Evolutionary conservation across 2,888 invertebrate species (phyloP), one percentile per base, ranked within the genome.

Genomic region (Ellobium chinense): DNA sequence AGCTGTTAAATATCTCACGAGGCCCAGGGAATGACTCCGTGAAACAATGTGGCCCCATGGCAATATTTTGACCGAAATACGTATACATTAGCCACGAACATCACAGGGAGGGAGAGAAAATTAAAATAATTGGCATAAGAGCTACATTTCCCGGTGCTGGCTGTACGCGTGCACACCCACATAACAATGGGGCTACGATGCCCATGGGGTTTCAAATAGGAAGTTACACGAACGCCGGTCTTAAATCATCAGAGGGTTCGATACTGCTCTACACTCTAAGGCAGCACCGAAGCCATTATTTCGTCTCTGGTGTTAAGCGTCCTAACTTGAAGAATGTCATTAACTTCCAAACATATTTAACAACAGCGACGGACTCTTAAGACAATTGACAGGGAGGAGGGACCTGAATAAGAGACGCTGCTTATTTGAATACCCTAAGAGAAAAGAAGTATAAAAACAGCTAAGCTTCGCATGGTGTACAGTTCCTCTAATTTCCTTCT

Each of bases 121-220:
- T 76, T 36, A 66, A 68, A 77, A 68, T 77, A 68, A 77, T 58
- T 77, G 77, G 68, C 60, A 77, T 36, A 77, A 37, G 58, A 77
- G 68, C 68, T 68, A 68, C 29, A 34, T n/a, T 29, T 27, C 66
- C 39, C 3, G 29, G 58, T 18, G 14, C 27, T 37, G 37, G 12
- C 58, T 29, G 31, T 60, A 60, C 36, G 77, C 77, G 68, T 68
- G 58, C 68, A 68, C 36, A 58, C 37, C 68, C 60, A 68, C 68
- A 36, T 68, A 37, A 68, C 37, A 29, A 56, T 36, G 66, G 56
- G 36, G 54, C 56, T 36, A 24, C 27, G 66, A 66, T 4, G 7
- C 56, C 56, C 58, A 0, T 24, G 60, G 58, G 37, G 27, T 21
- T 2, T 31, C 58, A 14, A 58, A 77, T 27, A 36, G 58, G 39